Base-by-base conservation (phyloP, 2,113 vertebrate species). In the Polypterus bichir region DNA sequence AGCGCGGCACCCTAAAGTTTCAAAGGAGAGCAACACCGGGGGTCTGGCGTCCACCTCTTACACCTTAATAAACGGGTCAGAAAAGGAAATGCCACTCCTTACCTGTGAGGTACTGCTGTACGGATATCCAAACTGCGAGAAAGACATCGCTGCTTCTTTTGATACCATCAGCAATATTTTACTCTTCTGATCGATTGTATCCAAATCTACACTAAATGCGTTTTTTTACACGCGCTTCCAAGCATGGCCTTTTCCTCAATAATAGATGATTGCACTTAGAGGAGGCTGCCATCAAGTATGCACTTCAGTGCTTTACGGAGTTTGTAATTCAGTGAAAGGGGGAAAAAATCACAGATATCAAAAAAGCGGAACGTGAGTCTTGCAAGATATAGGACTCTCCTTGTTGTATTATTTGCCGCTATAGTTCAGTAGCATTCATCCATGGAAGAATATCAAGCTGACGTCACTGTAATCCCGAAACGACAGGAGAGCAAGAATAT, bases 101-200 rank as follows among this genome's bases (percentile, higher is more conserved):
- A 98, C 95, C 93, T 98, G 94, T 69, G 94, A 92, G 79, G 91
- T 83, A 78, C 90, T 81, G 85, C 88, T 87, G 74, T 97, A 97
- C 46, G 95, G 92, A 73, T 96, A 97, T 88, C 95, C 94, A 77
- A 97, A 97, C 81, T 94, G 94, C 63, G 93, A 88, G 87, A 98
- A 98, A 81, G 93, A 95, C 95, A 97, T 98, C 68, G 82, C 86
- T 75, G 84, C 88, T 84, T 84, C 85, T 85, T 89, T 89, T 86
- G 86, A 87, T 77, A 87, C 81, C 88, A 90, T 88, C 83, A 84
- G 86, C 82, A 91, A 88, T 88, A 90, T 84, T 84, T 83, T 84
- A 79, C 83, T 83, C 81, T 79, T 81, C 73, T 86, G 88, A 90
- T 92, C 86, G 90, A 88, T 88, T 88, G 84, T 78, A 83, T 86